Base-by-base conservation (phyloP, 2,797 vertebrate species). In the Hippoglossus hippoglossus region DNA sequence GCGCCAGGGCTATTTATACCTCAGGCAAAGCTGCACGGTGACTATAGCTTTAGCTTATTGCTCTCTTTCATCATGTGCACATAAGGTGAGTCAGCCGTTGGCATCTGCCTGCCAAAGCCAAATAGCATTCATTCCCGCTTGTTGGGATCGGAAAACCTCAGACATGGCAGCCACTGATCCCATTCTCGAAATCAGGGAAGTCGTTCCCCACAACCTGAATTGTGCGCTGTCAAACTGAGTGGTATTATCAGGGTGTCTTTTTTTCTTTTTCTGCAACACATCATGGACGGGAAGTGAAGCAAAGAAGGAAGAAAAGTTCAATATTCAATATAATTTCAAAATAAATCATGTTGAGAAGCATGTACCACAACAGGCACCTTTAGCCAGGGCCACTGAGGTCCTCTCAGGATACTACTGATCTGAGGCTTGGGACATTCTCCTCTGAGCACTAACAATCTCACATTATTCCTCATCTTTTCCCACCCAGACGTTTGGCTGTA, bases 1-100 rank as follows among this genome's bases (percentile, higher is more conserved):
- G 81, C 72, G 64, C 83, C 81, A 74, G n/a, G 70, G 77, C 87
- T 94, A 92, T 91, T 93, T 90, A 90, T 93, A 92, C 63, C 52
- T 47, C 51, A 22, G 71, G 76, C 69, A 81, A 83, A 79, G 80
- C 87, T 80, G 71, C 71, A 53, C 71, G 61, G 72, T 73, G 80
- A 66, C 75, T 73, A 46, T 46, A 73, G 76, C 82, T 85, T 80
- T 78, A 85, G 85, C 84, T 73, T 77, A 11, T 11, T 61, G 71
- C 73, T 74, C 34, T 12, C 85, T 87, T 87, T 89, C 81, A 91
- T 87, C 28, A 0, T 79, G 76, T 87, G 77, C 70, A 51, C 71
- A 86, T 22, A 74, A 89, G 87, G 85, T 84, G 88, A 89, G 77
- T 87, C 86, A 76, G 81, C 68, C 47, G 22, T 18, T 82, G 84